These are phyloP conservation scores for Homalodisca vitripennis DNA, from an alignment of 1,140 invertebrate genomes.

Conservation along the genomic window DNA sequence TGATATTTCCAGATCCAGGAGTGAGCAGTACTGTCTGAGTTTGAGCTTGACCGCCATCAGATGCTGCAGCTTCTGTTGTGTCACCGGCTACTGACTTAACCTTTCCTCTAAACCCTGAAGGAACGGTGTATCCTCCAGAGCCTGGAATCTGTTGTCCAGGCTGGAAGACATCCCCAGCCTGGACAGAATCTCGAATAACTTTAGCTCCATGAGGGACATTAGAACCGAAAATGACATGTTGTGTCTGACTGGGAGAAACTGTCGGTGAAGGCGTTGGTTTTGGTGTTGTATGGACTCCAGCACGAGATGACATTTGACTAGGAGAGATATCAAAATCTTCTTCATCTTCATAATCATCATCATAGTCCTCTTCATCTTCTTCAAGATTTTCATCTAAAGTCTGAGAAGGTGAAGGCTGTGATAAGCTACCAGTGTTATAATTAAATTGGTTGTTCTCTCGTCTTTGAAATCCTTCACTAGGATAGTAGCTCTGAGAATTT, in stretches of 20 bases:
- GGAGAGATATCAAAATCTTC: conserved; percentile 48
- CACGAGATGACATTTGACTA: conserved; percentile 17
- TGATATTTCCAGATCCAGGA: conserved; percentile 55
- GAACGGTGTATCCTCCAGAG: conserved; percentile 60
- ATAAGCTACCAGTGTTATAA: not conserved
- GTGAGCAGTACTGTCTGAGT: conserved; percentile 61
- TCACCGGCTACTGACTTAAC: conserved; percentile 60
- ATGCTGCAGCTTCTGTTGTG: conserved; percentile 55
- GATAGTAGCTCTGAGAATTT: conserved; percentile 7
- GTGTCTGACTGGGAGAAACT: conserved; percentile 40
- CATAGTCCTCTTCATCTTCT: conserved; percentile 51
- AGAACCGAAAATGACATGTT: conserved; percentile 41
- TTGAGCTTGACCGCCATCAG: conserved; percentile 58
- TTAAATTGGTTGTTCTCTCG: conserved; percentile 23
- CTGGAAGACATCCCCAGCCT: conserved; percentile 56
- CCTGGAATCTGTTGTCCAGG: conserved; percentile 61
- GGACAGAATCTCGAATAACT: conserved; percentile 45
- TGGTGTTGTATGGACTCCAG: conserved; percentile 29
- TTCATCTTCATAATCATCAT: conserved; percentile 56
- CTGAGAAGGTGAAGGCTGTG: not conserved
- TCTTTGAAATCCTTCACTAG: conserved; percentile 3
- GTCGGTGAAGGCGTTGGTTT: conserved; percentile 7
- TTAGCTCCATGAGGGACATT: conserved; percentile 46
- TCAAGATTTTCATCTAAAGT: conserved; percentile 46
- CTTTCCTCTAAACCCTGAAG: conserved; percentile 63